phyloP scores from a whole-genome alignment of 2,888 invertebrate species.

The Drosophila borealis region DNA sequence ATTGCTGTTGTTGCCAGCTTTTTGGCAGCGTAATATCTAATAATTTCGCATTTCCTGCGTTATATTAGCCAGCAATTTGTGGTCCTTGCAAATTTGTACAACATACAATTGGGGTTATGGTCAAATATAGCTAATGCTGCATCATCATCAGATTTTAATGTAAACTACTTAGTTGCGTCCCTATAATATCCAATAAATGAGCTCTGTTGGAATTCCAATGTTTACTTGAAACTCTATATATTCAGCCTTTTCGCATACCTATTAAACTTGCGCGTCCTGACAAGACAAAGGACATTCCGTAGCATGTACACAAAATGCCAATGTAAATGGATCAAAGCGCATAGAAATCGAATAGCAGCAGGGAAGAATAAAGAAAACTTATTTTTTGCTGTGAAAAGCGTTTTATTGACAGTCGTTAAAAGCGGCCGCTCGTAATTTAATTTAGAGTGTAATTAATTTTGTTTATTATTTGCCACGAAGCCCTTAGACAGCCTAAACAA shows the following conservation, averaged over 20 bases:
- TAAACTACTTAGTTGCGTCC: no score
- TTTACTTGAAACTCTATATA: not conserved
- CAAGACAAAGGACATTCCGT: not conserved
- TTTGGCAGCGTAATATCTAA: conserved; percentile 34
- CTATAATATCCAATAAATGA: not conserved
- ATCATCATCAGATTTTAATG: conserved; percentile 1
- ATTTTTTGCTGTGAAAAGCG: conserved; percentile 11
- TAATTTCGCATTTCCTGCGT: conserved; percentile 31
- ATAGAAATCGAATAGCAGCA: conserved; percentile 12
- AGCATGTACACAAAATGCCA: not conserved
- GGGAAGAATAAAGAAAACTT: conserved; percentile 6
- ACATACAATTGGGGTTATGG: not conserved
- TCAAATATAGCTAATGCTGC: not conserved
- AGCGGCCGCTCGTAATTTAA: conserved; percentile 38
- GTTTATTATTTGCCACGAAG: conserved; percentile 33
- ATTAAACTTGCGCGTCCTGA: not conserved
- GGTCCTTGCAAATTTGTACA: conserved; percentile 21
- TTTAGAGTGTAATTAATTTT: conserved; percentile 53
- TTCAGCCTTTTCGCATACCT: not conserved
- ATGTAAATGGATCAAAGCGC: conserved; percentile 3
- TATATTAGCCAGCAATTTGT: conserved; percentile 40
- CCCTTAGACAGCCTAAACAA: conserved; percentile 21
- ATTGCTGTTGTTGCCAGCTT: conserved; percentile 18
- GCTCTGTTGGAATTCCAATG: not conserved
- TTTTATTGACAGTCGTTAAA: conserved; percentile 49